phyloP scores from a whole-genome alignment of 2,888 invertebrate genomes.

The Plebejus anna region DNA sequence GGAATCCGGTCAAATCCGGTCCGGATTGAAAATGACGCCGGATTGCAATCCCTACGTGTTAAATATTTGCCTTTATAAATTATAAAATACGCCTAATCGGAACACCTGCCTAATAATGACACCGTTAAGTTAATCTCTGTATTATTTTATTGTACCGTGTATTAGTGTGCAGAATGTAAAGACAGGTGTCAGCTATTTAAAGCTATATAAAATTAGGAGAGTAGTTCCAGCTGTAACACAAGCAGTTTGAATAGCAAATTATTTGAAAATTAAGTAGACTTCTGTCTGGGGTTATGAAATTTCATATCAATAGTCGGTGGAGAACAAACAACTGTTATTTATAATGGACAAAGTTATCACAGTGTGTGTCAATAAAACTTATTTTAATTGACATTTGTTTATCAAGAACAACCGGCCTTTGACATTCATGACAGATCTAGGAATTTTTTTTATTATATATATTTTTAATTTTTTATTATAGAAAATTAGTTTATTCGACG shows the following conservation, averaged over 20 bases:
- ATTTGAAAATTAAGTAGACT: background rate
- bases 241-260: background rate
- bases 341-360: conserved; percentile 4
- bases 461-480: no score
- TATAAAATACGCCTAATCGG: background rate
- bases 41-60: no score
- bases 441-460: background rate
- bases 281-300: background rate
- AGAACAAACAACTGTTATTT: conserved; percentile 8
- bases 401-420: background rate
- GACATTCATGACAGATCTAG: background rate
- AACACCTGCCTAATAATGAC: background rate
- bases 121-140: background rate
- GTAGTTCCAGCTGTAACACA: background rate
- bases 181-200: background rate
- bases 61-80: no score
- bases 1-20: no score
- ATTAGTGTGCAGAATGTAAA: background rate
- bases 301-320: background rate
- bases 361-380: background rate
- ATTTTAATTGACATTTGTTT: conserved; percentile 3
- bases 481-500: no score
- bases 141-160: background rate
- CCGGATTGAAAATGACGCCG: no score
- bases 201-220: background rate